phyloP scores from a whole-genome alignment of 2,797 vertebrate species.

The Sparus aurata region DNA sequence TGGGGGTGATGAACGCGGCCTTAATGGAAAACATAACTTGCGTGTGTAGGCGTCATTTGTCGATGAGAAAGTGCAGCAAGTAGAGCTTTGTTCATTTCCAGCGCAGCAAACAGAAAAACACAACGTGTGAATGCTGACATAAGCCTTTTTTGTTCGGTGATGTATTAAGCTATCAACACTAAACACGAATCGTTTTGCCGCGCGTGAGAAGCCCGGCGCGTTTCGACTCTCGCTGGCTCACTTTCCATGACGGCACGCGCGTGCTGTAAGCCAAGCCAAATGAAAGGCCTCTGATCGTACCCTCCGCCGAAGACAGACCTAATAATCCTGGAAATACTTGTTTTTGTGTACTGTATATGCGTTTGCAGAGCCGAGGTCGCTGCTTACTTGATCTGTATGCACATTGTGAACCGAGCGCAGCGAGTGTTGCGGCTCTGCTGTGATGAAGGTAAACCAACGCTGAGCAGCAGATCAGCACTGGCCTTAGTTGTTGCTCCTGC shows the following conservation, averaged over 20 bases:
- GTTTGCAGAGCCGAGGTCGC: conserved; percentile 71
- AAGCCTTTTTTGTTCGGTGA: conserved; percentile 68
- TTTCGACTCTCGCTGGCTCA: conserved; percentile 40
- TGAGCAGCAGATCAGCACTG: conserved; percentile 50
- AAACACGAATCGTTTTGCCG: conserved; percentile 57
- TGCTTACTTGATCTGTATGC: conserved; percentile 67
- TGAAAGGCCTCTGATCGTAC: conserved; percentile 66
- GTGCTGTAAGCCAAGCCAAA: conserved; percentile 74
- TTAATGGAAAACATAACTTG: conserved; percentile 65
- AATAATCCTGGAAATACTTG: conserved; percentile 90
- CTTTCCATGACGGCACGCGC: conserved; percentile 40
- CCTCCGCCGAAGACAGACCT: conserved; percentile 77
- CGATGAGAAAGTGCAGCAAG: conserved; percentile 43
- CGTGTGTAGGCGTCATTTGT: conserved; percentile 49
- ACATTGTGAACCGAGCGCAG: conserved; percentile 64
- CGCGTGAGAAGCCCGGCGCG: conserved; percentile 20
- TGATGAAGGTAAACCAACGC: conserved; percentile 48
- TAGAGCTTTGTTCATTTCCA: conserved; percentile 66
- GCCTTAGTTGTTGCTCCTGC: conserved; percentile 43
- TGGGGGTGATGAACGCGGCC: conserved; percentile 65
- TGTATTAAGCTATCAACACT: conserved; percentile 58
- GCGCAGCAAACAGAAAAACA: conserved; percentile 54
- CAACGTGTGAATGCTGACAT: conserved; percentile 56
- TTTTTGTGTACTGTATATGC: conserved; percentile 87
- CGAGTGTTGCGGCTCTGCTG: conserved; percentile 38